Evolutionary conservation across 1,140 invertebrate genomes (phyloP).

Genomic region (Drosophila cardini): DNA sequence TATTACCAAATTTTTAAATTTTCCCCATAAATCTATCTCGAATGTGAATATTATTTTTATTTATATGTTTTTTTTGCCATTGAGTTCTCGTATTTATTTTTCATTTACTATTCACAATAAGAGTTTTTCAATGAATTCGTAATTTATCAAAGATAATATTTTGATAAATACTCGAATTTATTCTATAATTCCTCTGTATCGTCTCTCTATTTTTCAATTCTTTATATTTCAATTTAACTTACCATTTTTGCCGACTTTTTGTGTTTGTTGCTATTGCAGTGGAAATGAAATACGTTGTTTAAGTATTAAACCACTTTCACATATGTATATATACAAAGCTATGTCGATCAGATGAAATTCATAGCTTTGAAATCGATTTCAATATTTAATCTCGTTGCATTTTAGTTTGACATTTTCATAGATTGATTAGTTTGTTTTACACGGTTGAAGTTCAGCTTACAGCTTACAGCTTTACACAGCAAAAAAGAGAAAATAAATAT

Average conservation of each 20-base stretch:
- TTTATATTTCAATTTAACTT: conserved; percentile 46
- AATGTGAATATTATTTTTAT: too few species aligned
- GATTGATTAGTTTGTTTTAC: conserved; percentile 10
- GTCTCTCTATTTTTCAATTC: background rate
- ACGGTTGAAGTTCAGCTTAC: background rate
- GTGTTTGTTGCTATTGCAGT: conserved; percentile 7
- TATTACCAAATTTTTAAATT: too few species aligned
- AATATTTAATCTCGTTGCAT: conserved; percentile 30
- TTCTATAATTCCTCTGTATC: background rate
- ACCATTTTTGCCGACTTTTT: conserved; percentile 60
- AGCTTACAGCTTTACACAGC: conserved; percentile 7
- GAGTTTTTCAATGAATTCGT: background rate
- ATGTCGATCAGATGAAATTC: conserved; percentile 29
- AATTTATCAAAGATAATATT: conserved; percentile 10
- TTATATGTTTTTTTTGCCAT: too few species aligned
- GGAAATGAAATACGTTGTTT: conserved; percentile 16
- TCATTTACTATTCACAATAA: background rate
- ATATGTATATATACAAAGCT: conserved; percentile 1
- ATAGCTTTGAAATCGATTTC: conserved; percentile 10
- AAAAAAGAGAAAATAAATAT: conserved; percentile 11
- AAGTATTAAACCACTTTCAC: conserved; percentile 35
- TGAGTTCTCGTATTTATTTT: background rate
- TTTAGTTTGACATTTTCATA: conserved; percentile 34
- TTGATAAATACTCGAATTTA: background rate
- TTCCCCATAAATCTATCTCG: too few species aligned